phyloP scores from a whole-genome alignment of 2,888 invertebrate genomes.

The Dione juno region DNA sequence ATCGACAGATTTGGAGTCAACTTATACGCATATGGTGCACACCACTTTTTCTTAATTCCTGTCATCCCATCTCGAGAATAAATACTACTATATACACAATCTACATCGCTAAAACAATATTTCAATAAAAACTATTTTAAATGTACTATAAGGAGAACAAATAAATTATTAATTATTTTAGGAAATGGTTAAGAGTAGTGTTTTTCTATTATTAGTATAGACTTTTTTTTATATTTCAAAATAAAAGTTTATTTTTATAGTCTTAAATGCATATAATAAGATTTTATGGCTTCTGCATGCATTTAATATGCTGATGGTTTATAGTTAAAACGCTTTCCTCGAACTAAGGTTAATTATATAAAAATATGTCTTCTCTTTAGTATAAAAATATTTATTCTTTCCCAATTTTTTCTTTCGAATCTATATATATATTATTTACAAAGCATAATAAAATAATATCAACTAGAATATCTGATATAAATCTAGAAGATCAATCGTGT shows the following conservation, averaged over 20 bases:
- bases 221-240: slow-evolving; percentile 29
- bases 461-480: no score
- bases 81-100: slow-evolving; percentile 22
- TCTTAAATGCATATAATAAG: slow-evolving; percentile 34
- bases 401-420: slow-evolving; percentile 1
- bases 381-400: neutral
- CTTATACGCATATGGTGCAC: slow-evolving; percentile 48
- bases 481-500: no score
- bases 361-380: slow-evolving; percentile 15
- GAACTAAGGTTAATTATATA: slow-evolving; percentile 28
- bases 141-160: slow-evolving; percentile 47
- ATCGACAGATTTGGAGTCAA: slow-evolving; percentile 48
- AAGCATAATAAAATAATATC: no score
- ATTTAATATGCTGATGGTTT: slow-evolving; percentile 8
- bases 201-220: slow-evolving; percentile 31
- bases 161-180: slow-evolving; percentile 43
- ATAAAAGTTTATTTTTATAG: slow-evolving; percentile 40
- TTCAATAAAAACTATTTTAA: slow-evolving; percentile 46
- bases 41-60: slow-evolving; percentile 49
- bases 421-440: neutral
- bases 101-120: slow-evolving; percentile 47
- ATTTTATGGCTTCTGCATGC: slow-evolving; percentile 29
- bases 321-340: slow-evolving; percentile 2
- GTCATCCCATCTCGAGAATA: slow-evolving; percentile 44
- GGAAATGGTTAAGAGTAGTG: slow-evolving; percentile 35